phyloP scores from a whole-genome alignment of 2,888 invertebrate species.

The Tridacna gigas region DNA sequence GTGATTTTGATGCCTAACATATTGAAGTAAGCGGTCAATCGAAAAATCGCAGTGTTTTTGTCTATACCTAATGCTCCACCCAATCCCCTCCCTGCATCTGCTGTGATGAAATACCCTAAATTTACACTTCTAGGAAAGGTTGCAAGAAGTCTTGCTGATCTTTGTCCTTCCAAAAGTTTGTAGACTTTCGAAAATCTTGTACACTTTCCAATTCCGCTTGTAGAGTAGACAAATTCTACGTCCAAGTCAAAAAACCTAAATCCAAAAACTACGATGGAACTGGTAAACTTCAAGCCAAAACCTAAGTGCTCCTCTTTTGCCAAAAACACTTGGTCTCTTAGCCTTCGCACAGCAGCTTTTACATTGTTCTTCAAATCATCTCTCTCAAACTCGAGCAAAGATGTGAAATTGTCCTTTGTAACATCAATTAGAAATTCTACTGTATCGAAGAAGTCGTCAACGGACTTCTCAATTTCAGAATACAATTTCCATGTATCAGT shows the following conservation, averaged over 20 bases:
- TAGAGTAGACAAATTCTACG: constrained; percentile 43
- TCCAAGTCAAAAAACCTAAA: constrained; percentile 28
- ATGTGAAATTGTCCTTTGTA: constrained; percentile 19
- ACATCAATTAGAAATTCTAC: constrained; percentile 22
- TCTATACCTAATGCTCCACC: constrained; percentile 37
- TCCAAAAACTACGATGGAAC: constrained; percentile 21
- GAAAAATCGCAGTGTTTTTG: constrained; percentile 14
- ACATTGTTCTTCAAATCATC: constrained; percentile 13
- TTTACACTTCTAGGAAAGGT: neutral
- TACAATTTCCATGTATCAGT: constrained; percentile 22
- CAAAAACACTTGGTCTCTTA: constrained; percentile 11
- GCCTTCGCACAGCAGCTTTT: constrained; percentile 19
- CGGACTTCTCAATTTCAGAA: neutral
- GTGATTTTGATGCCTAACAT: constrained; percentile 35
- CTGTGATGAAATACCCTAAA: constrained; percentile 23
- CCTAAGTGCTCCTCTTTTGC: neutral
- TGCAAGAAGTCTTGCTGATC: constrained; percentile 37
- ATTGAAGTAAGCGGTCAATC: constrained; percentile 18
- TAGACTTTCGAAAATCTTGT: constrained; percentile 45
- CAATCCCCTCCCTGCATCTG: neutral
- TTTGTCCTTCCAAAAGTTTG: constrained; percentile 37
- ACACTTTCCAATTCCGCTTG: constrained; percentile 29
- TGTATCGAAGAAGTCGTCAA: constrained; percentile 3
- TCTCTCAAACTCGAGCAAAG: constrained; percentile 11
- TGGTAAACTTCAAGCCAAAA: constrained; percentile 33